A percentile compares a stretch with the other conserved stretches of the same genome.
phyloP scores from a whole-genome alignment of 2,797 vertebrate genomes.

The Chrysocyon brachyurus region DNA sequence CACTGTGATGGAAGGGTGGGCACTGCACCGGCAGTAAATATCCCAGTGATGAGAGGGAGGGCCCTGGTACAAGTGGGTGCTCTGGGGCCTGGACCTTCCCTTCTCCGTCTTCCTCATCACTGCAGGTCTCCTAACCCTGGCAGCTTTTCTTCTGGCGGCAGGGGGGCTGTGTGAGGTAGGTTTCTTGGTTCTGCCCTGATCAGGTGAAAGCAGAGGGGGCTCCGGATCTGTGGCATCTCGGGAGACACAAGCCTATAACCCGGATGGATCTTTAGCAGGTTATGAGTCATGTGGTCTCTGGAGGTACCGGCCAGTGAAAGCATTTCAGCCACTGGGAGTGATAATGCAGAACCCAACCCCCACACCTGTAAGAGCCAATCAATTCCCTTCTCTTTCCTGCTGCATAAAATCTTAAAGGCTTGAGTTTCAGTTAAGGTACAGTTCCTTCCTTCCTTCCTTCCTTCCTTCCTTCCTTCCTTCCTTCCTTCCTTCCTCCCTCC shows the following conservation, averaged over 20 bases:
- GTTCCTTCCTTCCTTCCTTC: neutral
- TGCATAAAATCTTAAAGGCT: neutral
- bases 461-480: too few relatives aligned
- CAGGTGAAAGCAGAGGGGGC: neutral
- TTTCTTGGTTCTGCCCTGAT: neutral
- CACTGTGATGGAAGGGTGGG: neutral
- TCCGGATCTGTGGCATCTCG: neutral
- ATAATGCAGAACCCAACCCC: neutral
- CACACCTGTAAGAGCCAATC: neutral
- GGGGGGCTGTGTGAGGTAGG: neutral
- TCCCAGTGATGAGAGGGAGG: neutral
- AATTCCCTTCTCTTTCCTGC: neutral
- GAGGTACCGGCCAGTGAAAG: neutral
- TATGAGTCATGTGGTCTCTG: neutral
- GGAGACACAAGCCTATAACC: neutral
- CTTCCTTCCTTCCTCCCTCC: accelerated
- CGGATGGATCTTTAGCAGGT: neutral
- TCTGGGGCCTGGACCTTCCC: neutral
- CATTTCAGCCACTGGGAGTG: neutral
- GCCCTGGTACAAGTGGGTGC: accelerated
- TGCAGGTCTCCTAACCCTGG: neutral
- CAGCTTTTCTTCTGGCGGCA: too few relatives aligned
- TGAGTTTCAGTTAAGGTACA: neutral
- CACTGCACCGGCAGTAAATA: accelerated
- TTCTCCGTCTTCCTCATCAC: too few relatives aligned